Evolutionary conservation across 2,797 vertebrate genomes (phyloP), one percentile per base, ranked within the genome.

Genomic region (Pipistrellus pygmaeus): DNA sequence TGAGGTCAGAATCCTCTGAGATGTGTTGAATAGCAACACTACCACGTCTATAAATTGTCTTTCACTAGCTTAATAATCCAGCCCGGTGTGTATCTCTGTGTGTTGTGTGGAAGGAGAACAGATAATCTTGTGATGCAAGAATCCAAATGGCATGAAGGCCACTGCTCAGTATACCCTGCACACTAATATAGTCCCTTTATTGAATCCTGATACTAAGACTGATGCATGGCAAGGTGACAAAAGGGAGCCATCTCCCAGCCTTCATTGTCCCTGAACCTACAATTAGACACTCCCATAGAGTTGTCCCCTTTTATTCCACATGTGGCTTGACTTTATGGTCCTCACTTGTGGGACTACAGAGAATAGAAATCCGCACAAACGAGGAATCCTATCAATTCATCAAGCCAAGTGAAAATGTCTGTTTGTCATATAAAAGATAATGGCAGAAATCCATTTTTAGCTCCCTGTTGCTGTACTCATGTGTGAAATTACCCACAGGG

Each of bases 401-500:
- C 97, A 98, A 96, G 91, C 76, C 3, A 13, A 97, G 95, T 96
- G 88, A 93, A 97, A 98, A 93, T 95, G 81, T 95, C 96, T 98
- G 89, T 96, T 91, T 96, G 85, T 94, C 92, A 1, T 96, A 82
- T 95, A 90, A 95, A 97, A 97, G 95, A 94, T 97, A 97, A 98
- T 97, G 96, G 91, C 93, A 97, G 73, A 96, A 97, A 97, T 96
- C 93, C 94, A 77, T 81, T 95, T 96, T 97, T 96, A 98, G 91
- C n/a, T 98, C 93, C 75, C 86, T 4, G 25, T 91, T 97, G 91
- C 97, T 89, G 93, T 96, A 88, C 88, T 97, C 96, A 84, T 84
- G 92, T 97, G 97, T 98, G 97, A 98, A 98, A 98, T 97, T 95
- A 97, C 96, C 77, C 94, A 85, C 78, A 64, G 87, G 84, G 78